These are phyloP conservation scores for Rhinoderma darwinii DNA, from an alignment of 2,113 vertebrate species.

Conservation along the genomic window DNA sequence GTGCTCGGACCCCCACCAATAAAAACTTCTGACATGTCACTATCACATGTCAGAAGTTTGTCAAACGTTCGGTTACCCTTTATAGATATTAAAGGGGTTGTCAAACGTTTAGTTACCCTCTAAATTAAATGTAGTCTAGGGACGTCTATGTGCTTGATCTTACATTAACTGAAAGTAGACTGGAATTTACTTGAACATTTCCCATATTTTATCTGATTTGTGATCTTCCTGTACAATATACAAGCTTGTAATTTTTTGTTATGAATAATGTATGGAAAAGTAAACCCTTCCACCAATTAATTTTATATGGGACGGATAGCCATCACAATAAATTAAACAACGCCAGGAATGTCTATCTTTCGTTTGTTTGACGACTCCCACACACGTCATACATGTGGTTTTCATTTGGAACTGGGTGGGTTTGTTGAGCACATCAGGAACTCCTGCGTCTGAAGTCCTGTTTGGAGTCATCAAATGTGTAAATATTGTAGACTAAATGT, in stretches of 20 bases:
- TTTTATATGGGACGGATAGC: conserved; percentile 24
- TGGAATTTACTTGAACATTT: background rate
- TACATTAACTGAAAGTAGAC: background rate
- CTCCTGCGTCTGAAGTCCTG: conserved; percentile 21
- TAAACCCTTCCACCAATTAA: conserved; percentile 1
- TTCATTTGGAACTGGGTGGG: conserved; percentile 34
- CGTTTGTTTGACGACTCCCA: conserved; percentile 26
- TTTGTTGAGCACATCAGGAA: conserved; percentile 13
- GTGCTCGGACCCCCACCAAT: too few relatives aligned
- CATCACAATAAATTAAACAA: conserved; percentile 32
- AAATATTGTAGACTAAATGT: conserved; percentile 40
- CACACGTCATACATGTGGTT: conserved; percentile 24
- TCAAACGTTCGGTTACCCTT: too few relatives aligned
- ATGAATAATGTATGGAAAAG: conserved; percentile 27
- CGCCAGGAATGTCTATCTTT: conserved; percentile 11
- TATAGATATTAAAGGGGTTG: too few relatives aligned
- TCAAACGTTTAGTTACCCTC: too few relatives aligned
- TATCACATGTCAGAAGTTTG: too few relatives aligned
- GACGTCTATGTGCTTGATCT: background rate
- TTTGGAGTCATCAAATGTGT: conserved; percentile 33
- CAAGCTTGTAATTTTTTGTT: background rate
- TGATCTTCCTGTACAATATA: background rate
- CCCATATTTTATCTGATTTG: background rate
- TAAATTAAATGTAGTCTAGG: too few relatives aligned
- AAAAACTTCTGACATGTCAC: too few relatives aligned